These are phyloP conservation scores for Callocephalon fimbriatum DNA, from an alignment of 2,113 vertebrate genomes.

Conservation along the genomic window DNA sequence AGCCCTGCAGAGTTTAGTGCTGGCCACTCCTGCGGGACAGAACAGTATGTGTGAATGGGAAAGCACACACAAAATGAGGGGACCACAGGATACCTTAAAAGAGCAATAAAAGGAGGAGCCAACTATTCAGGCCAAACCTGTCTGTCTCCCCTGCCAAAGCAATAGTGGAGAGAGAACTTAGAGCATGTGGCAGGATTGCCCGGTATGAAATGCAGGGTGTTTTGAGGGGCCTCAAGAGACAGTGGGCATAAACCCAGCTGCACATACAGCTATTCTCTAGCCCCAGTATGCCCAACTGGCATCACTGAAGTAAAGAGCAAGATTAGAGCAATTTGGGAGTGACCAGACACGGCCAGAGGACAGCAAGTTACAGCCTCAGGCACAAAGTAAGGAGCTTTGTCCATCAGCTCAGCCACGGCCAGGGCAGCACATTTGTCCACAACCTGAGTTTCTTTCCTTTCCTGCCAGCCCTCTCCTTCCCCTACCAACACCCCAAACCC, in stretches of 20 bases:
- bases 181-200: too few species aligned
- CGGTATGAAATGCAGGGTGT: fast-evolving
- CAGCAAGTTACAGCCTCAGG: not conserved
- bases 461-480: not conserved
- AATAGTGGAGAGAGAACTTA: fast-evolving
- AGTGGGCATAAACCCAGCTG: not conserved
- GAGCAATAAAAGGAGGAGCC: not conserved
- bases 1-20: not conserved
- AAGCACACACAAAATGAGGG: not conserved
- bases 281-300: fast-evolving
- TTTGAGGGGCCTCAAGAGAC: not conserved
- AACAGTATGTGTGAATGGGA: not conserved
- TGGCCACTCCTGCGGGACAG: fast-evolving
- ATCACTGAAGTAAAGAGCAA: fast-evolving
- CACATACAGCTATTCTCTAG: not conserved
- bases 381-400: not conserved
- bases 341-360: not conserved
- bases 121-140: not conserved
- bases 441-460: not conserved
- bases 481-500: not conserved
- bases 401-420: not conserved
- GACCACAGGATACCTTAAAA: not conserved
- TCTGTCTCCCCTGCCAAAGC: not conserved
- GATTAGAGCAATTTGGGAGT: not conserved
- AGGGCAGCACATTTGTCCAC: not conserved